A percentile compares a stretch with the other conserved stretches of the same genome.
Evolutionary conservation across 2,113 vertebrate genomes (phyloP).

Genomic region (Lycocorax pyrrhopterus): DNA sequence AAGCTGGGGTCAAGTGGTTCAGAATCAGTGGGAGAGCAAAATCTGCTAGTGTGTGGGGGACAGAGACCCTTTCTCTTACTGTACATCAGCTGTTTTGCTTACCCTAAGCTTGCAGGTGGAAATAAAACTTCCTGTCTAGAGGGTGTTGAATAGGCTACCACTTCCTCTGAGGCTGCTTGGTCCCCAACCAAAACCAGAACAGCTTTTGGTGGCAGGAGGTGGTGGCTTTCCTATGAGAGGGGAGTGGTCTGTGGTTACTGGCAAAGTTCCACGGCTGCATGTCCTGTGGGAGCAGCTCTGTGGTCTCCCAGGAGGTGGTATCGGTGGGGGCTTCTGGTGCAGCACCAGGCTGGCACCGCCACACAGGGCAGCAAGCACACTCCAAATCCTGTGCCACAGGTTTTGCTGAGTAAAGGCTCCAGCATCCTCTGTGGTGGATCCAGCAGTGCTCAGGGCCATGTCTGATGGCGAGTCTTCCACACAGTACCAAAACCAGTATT

Average conservation of each 20-base stretch:
- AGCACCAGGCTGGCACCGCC: not conserved
- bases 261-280: rapidly evolving
- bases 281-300: not conserved
- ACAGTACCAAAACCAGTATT: not conserved
- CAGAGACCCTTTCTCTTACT: not conserved
- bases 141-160: not conserved
- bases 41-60: not conserved
- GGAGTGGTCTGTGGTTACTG: not conserved
- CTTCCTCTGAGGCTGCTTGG: slow-evolving; percentile 5
- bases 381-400: not conserved
- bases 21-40: not conserved
- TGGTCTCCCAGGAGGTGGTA: not conserved
- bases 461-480: not conserved
- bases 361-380: not conserved
- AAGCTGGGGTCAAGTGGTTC: not conserved
- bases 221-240: not conserved
- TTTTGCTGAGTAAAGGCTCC: not conserved
- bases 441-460: not conserved
- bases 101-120: not conserved
- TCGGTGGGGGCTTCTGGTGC: not conserved
- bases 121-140: not conserved
- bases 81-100: not conserved
- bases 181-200: not conserved
- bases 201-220: not conserved
- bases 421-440: not conserved